Conservation (phyloP, 1,140 invertebrate species). For the Melanaphis sacchari region DNA sequence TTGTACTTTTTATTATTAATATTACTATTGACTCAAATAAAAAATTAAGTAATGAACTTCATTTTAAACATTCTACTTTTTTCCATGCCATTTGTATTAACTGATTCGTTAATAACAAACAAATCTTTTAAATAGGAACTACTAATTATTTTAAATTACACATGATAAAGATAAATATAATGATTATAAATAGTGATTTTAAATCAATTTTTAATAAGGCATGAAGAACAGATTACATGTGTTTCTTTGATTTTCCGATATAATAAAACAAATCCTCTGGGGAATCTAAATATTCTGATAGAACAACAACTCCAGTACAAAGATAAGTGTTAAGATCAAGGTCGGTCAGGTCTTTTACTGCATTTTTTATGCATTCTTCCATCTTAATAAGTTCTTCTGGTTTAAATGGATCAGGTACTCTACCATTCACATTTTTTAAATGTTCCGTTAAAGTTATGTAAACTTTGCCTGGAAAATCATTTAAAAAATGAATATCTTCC, state of each 20-base stretch:
- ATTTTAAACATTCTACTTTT: background rate
- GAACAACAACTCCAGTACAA: background rate
- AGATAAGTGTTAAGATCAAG: background rate
- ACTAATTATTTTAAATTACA: background rate
- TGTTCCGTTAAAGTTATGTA: background rate
- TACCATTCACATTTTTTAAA: background rate
- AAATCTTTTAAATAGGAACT: background rate
- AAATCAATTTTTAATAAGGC: background rate
- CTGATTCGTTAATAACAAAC: background rate
- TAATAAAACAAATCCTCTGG: background rate
- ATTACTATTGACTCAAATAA: no score
- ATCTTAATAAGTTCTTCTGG: background rate
- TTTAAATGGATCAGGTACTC: background rate
- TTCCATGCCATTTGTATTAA: background rate
- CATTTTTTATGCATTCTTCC: background rate
- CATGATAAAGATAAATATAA: background rate
- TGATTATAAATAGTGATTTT: background rate
- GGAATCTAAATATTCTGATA: constrained; percentile 1
- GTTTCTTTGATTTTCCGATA: background rate
- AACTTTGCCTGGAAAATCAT: background rate
- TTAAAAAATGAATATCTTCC: background rate
- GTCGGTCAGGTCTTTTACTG: background rate
- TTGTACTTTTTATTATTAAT: no score
- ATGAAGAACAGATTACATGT: background rate
- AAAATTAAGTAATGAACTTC: background rate